Base-by-base conservation (phyloP, 2,113 vertebrate genomes). In the Pampusana beccarii region DNA sequence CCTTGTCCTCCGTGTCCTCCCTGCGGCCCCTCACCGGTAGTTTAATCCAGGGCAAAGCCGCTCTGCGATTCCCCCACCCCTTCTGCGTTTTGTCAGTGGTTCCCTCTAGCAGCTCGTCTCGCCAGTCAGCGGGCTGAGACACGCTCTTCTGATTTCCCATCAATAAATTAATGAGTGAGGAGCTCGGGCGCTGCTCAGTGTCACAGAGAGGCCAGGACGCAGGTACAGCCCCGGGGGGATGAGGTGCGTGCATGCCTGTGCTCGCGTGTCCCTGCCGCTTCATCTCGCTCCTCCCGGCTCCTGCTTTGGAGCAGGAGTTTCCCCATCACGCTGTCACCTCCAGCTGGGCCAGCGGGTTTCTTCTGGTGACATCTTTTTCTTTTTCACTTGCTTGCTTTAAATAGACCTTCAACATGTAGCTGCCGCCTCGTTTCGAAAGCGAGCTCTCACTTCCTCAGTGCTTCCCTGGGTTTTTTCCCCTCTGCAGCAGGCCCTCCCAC, bases 21-120 rank as follows among this genome's bases (percentile, higher is more conserved):
- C 88, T 65, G 38, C 72, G 57, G 66, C 75, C 80, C 82, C 44
- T 92, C 34, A 6, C 44, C 65, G 28, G 86, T 94, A 86, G 88
- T 88, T 94, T 96, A 82, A 93, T 92, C 92, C 86, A 80, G 77
- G 82, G 86, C 88, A 78, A 72, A 90, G 91, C 89, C 5, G 8
- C 88, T 86, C 83, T 11, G 31, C 26, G 51, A 23, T 71, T 65
- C 88, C 54, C 79, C 85, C 50, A 40, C 36, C 53, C 67, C 64
- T 91, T 48, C 92, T 58, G 54, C 8, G 6, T 57, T 62, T 60
- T 40, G 0, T 54, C 79, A 65, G 80, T 92, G 79, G 91, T 77
- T 93, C 83, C 93, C 93, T 92, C 69, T 69, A 36, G 81, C 79
- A 80, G 81, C 91, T 88, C 13, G 1, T n/a, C 50, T 69, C 19